Evolutionary conservation across 2,797 vertebrate genomes (phyloP).

Genomic region (Columba guinea): DNA sequence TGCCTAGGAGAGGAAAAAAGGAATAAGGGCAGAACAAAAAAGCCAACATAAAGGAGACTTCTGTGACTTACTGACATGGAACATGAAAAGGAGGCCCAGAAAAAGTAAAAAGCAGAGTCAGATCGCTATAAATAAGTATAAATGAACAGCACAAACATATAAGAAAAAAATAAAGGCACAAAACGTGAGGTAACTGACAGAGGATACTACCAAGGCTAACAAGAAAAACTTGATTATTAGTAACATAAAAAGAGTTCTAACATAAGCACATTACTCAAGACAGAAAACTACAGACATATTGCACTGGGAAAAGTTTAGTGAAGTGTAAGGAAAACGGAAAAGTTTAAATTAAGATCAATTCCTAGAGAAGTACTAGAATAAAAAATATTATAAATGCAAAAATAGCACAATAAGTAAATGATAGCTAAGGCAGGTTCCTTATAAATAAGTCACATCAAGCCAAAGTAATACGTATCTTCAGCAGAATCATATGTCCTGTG

Average conservation of each 20-base stretch:
- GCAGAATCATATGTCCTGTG: not conserved
- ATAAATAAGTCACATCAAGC: not conserved
- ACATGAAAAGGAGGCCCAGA: not conserved
- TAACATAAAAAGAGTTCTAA: not conserved
- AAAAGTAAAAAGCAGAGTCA: not conserved
- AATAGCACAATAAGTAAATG: not conserved
- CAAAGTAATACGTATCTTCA: not conserved
- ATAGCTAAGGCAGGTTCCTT: not conserved
- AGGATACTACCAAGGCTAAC: not conserved
- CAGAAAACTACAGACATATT: not conserved
- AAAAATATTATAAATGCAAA: not conserved
- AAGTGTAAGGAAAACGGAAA: not conserved
- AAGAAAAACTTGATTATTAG: not conserved
- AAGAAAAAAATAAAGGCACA: not conserved
- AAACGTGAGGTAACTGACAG: not conserved
- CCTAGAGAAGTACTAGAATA: not conserved
- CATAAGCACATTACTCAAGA: not conserved
- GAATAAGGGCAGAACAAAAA: not conserved
- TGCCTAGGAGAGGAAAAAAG: not conserved
- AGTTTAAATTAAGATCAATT: not conserved
- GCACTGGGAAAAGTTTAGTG: not conserved
- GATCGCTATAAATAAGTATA: not conserved
- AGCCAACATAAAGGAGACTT: not conserved
- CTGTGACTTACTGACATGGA: not conserved
- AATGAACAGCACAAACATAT: not conserved